phyloP scores from a whole-genome alignment of 2,113 vertebrate species.

The Coregonus clupeaformis region DNA sequence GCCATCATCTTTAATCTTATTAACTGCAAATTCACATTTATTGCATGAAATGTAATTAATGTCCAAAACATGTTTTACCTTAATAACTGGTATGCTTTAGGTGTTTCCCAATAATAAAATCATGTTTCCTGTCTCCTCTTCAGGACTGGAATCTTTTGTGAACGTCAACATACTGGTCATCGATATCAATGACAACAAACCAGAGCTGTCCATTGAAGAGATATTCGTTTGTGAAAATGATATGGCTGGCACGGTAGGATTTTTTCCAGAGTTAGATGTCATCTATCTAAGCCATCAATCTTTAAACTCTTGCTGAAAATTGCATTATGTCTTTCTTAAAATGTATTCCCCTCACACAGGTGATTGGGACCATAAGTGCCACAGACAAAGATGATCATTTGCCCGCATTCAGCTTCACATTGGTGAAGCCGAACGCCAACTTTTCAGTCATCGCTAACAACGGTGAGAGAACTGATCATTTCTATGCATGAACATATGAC shows the following conservation, averaged over 20 bases:
- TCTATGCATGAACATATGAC: neutral
- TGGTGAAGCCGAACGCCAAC: slow-evolving; percentile 80
- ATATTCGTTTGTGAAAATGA: slow-evolving; percentile 88
- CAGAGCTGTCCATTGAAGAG: slow-evolving; percentile 75
- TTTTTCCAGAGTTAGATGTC: neutral
- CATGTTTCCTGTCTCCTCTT: slow-evolving; percentile 13
- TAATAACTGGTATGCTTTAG: neutral
- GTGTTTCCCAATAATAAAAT: neutral
- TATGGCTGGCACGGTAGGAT: slow-evolving; percentile 72
- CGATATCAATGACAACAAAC: slow-evolving; percentile 90
- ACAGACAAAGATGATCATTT: slow-evolving; percentile 82
- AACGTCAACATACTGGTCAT: slow-evolving; percentile 77
- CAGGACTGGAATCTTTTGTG: slow-evolving; percentile 78
- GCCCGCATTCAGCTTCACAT: slow-evolving; percentile 77
- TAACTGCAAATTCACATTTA: too few relatives aligned
- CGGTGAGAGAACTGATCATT: slow-evolving; percentile 60
- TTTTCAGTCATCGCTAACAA: slow-evolving; percentile 84
- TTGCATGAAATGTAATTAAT: too few relatives aligned
- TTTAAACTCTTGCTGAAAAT: neutral
- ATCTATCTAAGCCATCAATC: neutral
- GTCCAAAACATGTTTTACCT: too few relatives aligned
- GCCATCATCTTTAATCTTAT: neutral
- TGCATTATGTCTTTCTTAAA: neutral
- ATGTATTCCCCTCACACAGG: slow-evolving; percentile 59
- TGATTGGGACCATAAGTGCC: slow-evolving; percentile 82